Evolutionary conservation across 92 coral and sea anemone species (phyloP).

Genomic region (Actinostola sp.): DNA sequence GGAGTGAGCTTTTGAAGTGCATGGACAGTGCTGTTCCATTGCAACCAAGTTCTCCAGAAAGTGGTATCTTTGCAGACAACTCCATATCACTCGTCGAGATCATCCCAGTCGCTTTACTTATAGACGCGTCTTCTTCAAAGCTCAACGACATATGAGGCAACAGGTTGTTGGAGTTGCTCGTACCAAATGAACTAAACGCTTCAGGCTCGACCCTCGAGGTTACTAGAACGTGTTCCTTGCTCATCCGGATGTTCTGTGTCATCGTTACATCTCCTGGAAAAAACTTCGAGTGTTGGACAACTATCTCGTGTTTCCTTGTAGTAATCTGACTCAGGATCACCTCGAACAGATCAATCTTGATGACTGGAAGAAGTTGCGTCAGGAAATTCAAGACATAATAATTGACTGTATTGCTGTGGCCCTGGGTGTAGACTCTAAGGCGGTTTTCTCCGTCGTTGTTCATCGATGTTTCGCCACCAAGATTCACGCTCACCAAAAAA

Average conservation of each 20-base stretch:
- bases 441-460: conserved; percentile 15
- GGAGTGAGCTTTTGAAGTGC: conserved; percentile 35
- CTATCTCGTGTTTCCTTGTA: conserved; percentile 25
- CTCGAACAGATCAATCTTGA: conserved; percentile 63
- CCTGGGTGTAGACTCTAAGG: conserved; percentile 28
- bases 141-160: conserved; percentile 13
- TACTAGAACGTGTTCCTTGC: conserved; percentile 33
- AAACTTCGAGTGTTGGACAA: conserved; percentile 34
- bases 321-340: conserved; percentile 55
- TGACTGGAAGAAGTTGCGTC: conserved; percentile 56
- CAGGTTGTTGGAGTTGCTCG: conserved; percentile 3
- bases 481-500: conserved; percentile 42
- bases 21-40: not conserved
- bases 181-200: conserved; percentile 38
- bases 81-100: conserved; percentile 36
- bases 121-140: conserved; percentile 58
- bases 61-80: conserved; percentile 36
- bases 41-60: conserved; percentile 18
- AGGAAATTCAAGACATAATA: conserved; percentile 52
- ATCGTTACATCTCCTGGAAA: conserved; percentile 50
- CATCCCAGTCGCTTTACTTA: conserved; percentile 63
- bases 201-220: conserved; percentile 37
- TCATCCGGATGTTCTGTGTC: conserved; percentile 46
- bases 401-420: conserved; percentile 30
- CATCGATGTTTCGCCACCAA: conserved; percentile 14